These are phyloP conservation scores for Proterorhinus semilunaris DNA, from an alignment of 2,113 vertebrate genomes.

Conservation along the genomic window DNA sequence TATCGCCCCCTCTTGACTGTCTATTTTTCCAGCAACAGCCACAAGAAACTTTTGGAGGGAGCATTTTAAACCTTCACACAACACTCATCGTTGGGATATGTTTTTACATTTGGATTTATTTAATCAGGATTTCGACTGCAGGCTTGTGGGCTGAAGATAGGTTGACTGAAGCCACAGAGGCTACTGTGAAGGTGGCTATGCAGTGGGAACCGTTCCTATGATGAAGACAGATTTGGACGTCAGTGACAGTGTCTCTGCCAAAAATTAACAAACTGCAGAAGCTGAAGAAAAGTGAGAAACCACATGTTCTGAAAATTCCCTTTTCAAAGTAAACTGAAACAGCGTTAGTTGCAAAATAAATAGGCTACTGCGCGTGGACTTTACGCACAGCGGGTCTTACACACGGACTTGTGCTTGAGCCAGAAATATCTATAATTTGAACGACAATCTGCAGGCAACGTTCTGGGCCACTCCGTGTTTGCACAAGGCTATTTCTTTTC, in stretches of 20 bases:
- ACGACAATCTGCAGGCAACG: background rate
- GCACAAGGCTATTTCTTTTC: background rate
- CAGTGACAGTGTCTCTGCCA: slow-evolving; percentile 28
- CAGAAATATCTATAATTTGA: background rate
- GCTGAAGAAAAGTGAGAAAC: slow-evolving; percentile 36
- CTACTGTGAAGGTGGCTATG: background rate
- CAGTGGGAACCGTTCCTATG: slow-evolving; percentile 5
- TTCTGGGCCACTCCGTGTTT: background rate
- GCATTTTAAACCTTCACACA: background rate
- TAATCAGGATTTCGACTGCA: background rate
- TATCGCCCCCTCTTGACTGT: slow-evolving; percentile 21
- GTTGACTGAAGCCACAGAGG: background rate
- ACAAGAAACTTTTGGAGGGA: background rate
- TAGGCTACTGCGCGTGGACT: slow-evolving; percentile 8
- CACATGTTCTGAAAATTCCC: slow-evolving; percentile 61
- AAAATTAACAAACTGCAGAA: slow-evolving; percentile 22
- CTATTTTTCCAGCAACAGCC: background rate
- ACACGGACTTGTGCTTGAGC: background rate
- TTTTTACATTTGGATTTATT: background rate
- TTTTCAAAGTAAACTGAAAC: slow-evolving; percentile 27
- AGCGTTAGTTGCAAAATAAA: background rate
- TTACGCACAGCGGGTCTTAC: slow-evolving; percentile 19
- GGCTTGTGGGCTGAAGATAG: background rate
- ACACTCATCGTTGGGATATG: background rate
- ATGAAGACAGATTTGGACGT: slow-evolving; percentile 37